These are phyloP conservation scores for Vidua macroura DNA, from an alignment of 2,113 vertebrate species.

Conservation along the genomic window DNA sequence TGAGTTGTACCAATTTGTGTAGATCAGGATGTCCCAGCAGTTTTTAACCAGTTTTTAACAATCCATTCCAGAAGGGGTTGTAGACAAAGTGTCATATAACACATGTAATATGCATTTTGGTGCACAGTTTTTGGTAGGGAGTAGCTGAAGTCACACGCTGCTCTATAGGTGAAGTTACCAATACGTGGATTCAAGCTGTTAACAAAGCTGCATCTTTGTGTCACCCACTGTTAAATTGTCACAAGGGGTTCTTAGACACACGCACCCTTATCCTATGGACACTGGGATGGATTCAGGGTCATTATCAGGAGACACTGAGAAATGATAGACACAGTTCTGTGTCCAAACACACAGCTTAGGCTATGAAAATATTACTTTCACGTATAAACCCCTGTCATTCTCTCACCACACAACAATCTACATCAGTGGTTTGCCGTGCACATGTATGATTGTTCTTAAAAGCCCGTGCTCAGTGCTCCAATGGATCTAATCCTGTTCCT, in stretches of 20 bases:
- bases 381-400: neutral
- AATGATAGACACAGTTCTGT: neutral
- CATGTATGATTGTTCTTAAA: neutral
- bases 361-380: neutral
- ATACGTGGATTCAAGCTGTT: fast-evolving
- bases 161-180: neutral
- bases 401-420: neutral
- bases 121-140: neutral
- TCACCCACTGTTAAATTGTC: neutral
- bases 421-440: neutral
- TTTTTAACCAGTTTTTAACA: neutral
- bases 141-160: neutral
- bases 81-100: neutral
- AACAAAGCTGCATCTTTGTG: neutral
- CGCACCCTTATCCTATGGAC: fast-evolving
- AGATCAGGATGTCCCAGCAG: neutral
- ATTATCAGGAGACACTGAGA: neutral
- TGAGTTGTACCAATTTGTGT: neutral
- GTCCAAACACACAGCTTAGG: neutral
- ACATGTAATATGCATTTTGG: neutral
- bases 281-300: neutral
- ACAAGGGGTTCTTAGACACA: neutral
- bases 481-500: neutral
- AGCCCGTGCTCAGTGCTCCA: neutral
- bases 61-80: neutral